phyloP scores from a whole-genome alignment of 2,113 vertebrate genomes.

The Oryzias celebensis region DNA sequence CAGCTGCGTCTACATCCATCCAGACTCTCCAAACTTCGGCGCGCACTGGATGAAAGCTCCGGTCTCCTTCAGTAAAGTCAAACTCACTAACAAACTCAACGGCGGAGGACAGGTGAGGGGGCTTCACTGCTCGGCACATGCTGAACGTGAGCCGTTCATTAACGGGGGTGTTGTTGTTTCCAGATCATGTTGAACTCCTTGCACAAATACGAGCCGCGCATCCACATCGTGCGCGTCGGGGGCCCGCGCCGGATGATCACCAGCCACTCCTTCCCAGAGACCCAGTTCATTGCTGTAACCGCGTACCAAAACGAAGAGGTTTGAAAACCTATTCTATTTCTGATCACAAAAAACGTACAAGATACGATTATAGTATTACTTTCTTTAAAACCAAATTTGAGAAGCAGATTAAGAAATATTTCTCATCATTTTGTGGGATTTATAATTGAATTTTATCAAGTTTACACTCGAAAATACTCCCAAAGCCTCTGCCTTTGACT shows the following conservation, averaged over 20 bases:
- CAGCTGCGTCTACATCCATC: slow-evolving; percentile 83
- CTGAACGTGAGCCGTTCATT: not conserved
- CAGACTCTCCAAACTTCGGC: slow-evolving; percentile 82
- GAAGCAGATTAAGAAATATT: too few species aligned
- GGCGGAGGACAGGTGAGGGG: slow-evolving; percentile 80
- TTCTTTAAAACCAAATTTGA: too few species aligned
- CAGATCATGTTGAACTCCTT: slow-evolving; percentile 83
- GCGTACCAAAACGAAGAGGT: slow-evolving; percentile 85
- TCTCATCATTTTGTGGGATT: too few species aligned
- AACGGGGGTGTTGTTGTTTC: not conserved
- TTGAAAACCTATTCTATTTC: not conserved
- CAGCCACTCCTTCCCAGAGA: slow-evolving; percentile 80
- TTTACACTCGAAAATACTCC: too few species aligned
- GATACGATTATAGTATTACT: not conserved
- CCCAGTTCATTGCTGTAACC: slow-evolving; percentile 82
- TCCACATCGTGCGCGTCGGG: slow-evolving; percentile 81
- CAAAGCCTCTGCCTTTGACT: too few species aligned
- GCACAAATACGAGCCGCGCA: slow-evolving; percentile 83
- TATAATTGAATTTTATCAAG: too few species aligned
- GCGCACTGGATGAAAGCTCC: slow-evolving; percentile 84
- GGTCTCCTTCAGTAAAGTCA: slow-evolving; percentile 82
- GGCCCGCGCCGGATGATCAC: slow-evolving; percentile 80
- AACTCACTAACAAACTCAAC: slow-evolving; percentile 83
- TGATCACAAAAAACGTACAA: not conserved
- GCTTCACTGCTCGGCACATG: not conserved